Evolutionary conservation across 64 coral and sea anemone species (phyloP).

Genomic region (Trachythela sp.): DNA sequence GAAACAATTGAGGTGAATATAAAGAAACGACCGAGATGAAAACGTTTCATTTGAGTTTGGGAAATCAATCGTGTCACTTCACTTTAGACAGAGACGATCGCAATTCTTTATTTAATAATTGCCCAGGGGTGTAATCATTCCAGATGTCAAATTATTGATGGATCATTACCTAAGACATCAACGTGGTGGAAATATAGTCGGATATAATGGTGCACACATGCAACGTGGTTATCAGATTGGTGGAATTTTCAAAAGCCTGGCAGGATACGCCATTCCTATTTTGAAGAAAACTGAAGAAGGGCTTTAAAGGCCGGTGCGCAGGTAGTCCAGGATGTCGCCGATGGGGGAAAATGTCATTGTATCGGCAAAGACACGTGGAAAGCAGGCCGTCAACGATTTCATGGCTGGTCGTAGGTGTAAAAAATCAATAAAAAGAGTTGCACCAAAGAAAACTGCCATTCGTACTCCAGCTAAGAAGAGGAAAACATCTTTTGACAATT

Average conservation of each 20-base stretch:
- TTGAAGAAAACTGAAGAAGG: neutral
- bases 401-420: neutral
- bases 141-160: neutral
- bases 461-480: neutral
- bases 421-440: neutral
- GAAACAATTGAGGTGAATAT: conserved; percentile 30
- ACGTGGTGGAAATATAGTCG: neutral
- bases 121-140: neutral
- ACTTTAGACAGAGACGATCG: conserved; percentile 1
- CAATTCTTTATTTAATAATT: neutral
- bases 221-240: neutral
- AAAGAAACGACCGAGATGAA: conserved; percentile 8
- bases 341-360: neutral
- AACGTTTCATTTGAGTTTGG: neutral
- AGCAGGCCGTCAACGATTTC: neutral
- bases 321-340: neutral
- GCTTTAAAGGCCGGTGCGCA: neutral
- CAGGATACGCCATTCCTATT: neutral
- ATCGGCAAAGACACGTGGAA: neutral
- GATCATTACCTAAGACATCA: neutral
- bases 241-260: neutral
- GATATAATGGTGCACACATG: neutral
- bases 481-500: neutral
- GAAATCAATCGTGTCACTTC: neutral
- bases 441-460: neutral